phyloP scores from a whole-genome alignment of 2,797 vertebrate species.

The Xenentodon cancila region DNA sequence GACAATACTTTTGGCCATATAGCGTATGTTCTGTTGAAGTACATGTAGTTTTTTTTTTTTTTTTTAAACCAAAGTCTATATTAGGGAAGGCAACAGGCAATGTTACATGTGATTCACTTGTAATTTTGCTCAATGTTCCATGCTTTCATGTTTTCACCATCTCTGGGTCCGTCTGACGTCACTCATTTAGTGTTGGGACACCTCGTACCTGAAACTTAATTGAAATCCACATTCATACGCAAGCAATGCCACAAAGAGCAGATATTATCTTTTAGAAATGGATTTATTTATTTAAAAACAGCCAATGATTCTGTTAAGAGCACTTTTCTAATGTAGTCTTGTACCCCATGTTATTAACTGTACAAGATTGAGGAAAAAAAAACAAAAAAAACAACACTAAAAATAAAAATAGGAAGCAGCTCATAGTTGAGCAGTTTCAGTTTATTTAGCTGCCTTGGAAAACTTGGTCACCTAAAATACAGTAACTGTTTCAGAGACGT shows the following conservation, averaged over 20 bases:
- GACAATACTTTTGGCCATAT: no score
- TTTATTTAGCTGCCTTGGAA: constrained; percentile 53
- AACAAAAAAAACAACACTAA: neutral
- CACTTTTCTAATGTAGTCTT: constrained; percentile 46
- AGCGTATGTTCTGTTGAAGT: no score
- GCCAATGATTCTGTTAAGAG: constrained; percentile 28
- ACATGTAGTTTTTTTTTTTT: no score
- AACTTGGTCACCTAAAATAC: constrained; percentile 14
- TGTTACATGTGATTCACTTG: constrained; percentile 15
- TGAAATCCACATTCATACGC: constrained; percentile 20
- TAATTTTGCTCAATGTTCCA: constrained; percentile 32
- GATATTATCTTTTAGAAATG: constrained; percentile 27
- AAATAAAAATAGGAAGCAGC: constrained; percentile 15
- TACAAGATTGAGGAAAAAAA: constrained; percentile 25
- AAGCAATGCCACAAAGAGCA: constrained; percentile 30
- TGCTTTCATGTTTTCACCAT: constrained; percentile 37
- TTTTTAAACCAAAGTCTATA: no score
- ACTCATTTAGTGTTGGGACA: constrained; percentile 42
- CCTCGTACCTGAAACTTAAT: constrained; percentile 35
- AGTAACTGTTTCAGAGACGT: constrained; percentile 9
- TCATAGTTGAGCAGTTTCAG: constrained; percentile 16
- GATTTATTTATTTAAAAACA: constrained; percentile 40
- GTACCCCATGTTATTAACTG: constrained; percentile 31
- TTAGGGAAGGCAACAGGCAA: no score
- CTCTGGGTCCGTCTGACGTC: constrained; percentile 15